Evolutionary conservation across 1,140 invertebrate genomes (phyloP), one percentile per base, ranked within the genome.

Genomic region (Drosophila malerkotliana): DNA sequence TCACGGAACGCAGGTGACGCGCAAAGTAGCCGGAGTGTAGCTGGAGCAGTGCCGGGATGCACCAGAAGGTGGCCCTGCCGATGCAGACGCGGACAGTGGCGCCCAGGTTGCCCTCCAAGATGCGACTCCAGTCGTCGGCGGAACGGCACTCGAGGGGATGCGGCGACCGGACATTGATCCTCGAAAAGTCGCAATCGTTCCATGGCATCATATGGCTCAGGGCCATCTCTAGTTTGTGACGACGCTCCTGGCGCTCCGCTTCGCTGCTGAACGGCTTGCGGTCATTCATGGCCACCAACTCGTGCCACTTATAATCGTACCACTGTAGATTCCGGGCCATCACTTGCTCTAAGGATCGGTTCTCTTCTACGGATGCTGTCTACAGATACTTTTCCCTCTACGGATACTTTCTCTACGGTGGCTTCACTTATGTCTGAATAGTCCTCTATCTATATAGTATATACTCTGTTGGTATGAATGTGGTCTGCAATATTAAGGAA

Each of bases 31-130:
- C 8, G 14, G 14, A 21, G 12, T 37, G 30, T 0, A 32, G 30
- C 1, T 1, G 10, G 2, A 53, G 51, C 51, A 53, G 15, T 3
- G 30, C 51, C 9, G 15, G 14, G 15, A 34, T 53, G 15, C 51
- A 53, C 51, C 51, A 53, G 30, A 53, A 53, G 30, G 51, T 53
- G 14, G 51, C 51, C 9, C 15, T 15, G 8, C 51, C 51, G 9
- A 53, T 34, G 1, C 4, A 12, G 15, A 53, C 30, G 10, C 51
- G 10, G 9, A 12, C 30, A 3, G 30, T 53, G 30, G 51, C 51
- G 1, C 51, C 51, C 51, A 37, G 51, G 32, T 53, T 53, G 2
- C 4, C 14, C 0, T 18, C 9, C 15, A 53, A 4, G 30, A 53
- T 37, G 12, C 14, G 28, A 10, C 2, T 1, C 51, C 51, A 37